Base-by-base conservation (phyloP, 2,113 vertebrate species). In the Pedionomus torquatus region DNA sequence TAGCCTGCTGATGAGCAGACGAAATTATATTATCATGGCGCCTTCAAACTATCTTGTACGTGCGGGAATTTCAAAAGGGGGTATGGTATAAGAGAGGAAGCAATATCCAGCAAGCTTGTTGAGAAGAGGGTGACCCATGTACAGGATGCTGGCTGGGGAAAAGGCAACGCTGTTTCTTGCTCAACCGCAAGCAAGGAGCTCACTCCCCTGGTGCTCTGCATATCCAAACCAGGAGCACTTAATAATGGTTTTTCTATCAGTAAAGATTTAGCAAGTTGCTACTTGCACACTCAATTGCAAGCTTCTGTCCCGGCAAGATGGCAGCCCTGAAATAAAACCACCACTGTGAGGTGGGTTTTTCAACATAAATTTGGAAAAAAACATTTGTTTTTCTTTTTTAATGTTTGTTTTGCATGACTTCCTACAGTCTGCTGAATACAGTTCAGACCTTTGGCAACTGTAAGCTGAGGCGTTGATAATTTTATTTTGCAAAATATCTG, bases 401-500 rank as follows among this genome's bases (percentile, higher is more conserved):
- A 16, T 2, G 0, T 85, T 94, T 87, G 43, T 87, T 93, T 95
- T 89, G 51, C 76, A 69, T 30, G 35, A 70, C n/a, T 89, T 92
- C 64, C 43, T 75, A 60, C 51, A 77, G 17, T 43, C 58, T 90
- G 18, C 13, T 90, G 82, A 87, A 57, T 55, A 57, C 5, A 72
- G 75, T 24, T 57, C 77, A 89, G 61, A 57, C 21, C 26, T 33
- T 25, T 64, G 48, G 66, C 87, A 94, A 79, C 51, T 89, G 83
- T 61, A 89, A 72, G 37, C 24, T 76, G 57, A 92, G 35, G 48
- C 1, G 4, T 0, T 35, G 69, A 87, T 54, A 76, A 70, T 75
- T 71, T 91, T 91, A 70, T 90, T 82, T 84, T 92, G 33, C 43
- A 58, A 93, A 95, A 44, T 83, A 93, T 48, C 58, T 66, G 11